These are phyloP conservation scores for Sarcophilus harrisii DNA, from an alignment of 2,797 vertebrate genomes.

Conservation along the genomic window DNA sequence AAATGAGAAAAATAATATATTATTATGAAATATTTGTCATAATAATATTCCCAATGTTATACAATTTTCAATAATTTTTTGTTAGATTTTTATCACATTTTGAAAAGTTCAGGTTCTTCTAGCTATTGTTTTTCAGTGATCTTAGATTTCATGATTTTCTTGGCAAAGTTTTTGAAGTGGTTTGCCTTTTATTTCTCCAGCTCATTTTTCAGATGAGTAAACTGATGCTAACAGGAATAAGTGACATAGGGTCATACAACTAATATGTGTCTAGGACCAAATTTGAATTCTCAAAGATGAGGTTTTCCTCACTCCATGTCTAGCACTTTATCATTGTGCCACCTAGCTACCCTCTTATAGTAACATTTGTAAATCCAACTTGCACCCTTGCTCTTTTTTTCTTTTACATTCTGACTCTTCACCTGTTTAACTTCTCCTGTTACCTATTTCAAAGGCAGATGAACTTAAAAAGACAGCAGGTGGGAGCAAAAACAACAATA, in stretches of 20 bases:
- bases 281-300: background rate
- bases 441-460: constrained; percentile 57
- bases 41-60: background rate
- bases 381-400: constrained; percentile 27
- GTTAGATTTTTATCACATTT: background rate
- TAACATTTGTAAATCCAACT: constrained; percentile 48
- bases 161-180: background rate
- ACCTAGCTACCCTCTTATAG: background rate
- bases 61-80: background rate
- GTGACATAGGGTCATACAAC: background rate
- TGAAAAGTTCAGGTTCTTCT: background rate
- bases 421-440: constrained; percentile 59
- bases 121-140: background rate
- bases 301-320: background rate
- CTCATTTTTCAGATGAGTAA: background rate
- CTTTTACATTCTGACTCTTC: constrained; percentile 15
- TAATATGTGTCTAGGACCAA: background rate
- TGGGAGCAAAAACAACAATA: background rate
- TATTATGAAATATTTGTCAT: background rate
- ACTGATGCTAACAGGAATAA: background rate
- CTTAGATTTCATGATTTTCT: background rate
- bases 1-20: background rate
- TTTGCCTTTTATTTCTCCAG: background rate
- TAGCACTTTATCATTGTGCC: background rate
- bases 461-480: constrained; percentile 38